These are phyloP conservation scores for Microctenopoma stevenorrisi DNA, from an alignment of 2,797 vertebrate genomes.

Conservation along the genomic window DNA sequence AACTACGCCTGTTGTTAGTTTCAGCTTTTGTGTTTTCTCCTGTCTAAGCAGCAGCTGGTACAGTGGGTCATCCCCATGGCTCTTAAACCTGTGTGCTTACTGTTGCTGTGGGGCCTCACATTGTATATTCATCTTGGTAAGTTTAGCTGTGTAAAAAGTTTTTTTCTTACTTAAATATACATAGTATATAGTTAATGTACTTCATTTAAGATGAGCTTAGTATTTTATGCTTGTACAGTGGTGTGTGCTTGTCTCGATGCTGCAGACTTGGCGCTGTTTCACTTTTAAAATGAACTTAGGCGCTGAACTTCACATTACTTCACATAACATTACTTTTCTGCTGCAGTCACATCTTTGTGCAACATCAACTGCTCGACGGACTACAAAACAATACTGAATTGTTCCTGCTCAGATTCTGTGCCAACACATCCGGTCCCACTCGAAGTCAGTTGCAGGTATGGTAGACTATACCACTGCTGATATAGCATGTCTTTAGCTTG, in stretches of 20 bases:
- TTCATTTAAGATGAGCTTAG: background rate
- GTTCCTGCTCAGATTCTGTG: slow-evolving; percentile 62
- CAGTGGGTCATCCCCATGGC: slow-evolving; percentile 62
- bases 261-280: background rate
- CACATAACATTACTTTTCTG: slow-evolving; percentile 1
- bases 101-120: slow-evolving; percentile 47
- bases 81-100: slow-evolving; percentile 8
- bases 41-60: slow-evolving; percentile 12
- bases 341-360: slow-evolving; percentile 65
- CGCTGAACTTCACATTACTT: background rate
- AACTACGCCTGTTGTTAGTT: background rate
- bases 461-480: background rate
- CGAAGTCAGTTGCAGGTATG: slow-evolving; percentile 74
- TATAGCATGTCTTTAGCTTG: background rate
- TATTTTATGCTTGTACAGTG: background rate
- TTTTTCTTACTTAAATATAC: background rate
- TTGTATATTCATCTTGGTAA: slow-evolving; percentile 48
- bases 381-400: slow-evolving; percentile 66
- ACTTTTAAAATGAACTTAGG: background rate
- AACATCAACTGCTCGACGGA: slow-evolving; percentile 78
- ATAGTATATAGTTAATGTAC: background rate
- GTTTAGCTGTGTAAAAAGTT: background rate
- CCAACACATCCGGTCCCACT: slow-evolving; percentile 44
- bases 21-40: slow-evolving; percentile 27
- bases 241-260: background rate